Evolutionary conservation across 2,888 invertebrate genomes (phyloP), one percentile per base, ranked within the genome.

Genomic region (Phlogophora meticulosa): DNA sequence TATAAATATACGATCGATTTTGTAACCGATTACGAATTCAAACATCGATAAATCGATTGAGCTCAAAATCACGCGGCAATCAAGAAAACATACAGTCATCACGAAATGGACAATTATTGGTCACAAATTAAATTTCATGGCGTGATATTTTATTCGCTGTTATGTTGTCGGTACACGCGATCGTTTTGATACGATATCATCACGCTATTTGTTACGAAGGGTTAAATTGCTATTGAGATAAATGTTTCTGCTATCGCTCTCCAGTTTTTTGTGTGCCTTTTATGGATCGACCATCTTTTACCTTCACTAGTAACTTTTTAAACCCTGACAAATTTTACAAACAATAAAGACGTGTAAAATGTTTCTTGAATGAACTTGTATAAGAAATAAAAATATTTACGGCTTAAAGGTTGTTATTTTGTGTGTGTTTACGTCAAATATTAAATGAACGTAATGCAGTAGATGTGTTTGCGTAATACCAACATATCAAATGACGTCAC

Each of bases 151-250:
- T 72, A 68, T 59, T 56, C 58, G 72, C 63, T 85, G 87, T 88
- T 88, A 87, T 90, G 88, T 83, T 83, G 85, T 83, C 89, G 55
- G 84, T 92, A 91, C 93, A 87, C 88, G 89, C 88, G 87, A 91
- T 88, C 76, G 66, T 43, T 73, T 78, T 83, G 88, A 85, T 88
- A 84, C 84, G 81, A 84, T 85, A 86, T 85, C 81, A 85, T 84
- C 87, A 85, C 81, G 84, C 83, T 84, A 86, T 84, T 82, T 82
- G 84, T 85, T 85, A 82, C 71, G 67, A 85, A 83, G 85, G 88
- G 87, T 88, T 85, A 86, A 81, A 85, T 87, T 83, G 84, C 78
- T 84, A 78, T 85, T 67, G 76, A 86, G 85, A 86, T 87, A 87
- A 87, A 87, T 86, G 86, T 84, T 87, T 84, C 84, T 83, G 78